phyloP scores from a whole-genome alignment of 2,888 invertebrate species.

The Leptothorax acervorum region DNA sequence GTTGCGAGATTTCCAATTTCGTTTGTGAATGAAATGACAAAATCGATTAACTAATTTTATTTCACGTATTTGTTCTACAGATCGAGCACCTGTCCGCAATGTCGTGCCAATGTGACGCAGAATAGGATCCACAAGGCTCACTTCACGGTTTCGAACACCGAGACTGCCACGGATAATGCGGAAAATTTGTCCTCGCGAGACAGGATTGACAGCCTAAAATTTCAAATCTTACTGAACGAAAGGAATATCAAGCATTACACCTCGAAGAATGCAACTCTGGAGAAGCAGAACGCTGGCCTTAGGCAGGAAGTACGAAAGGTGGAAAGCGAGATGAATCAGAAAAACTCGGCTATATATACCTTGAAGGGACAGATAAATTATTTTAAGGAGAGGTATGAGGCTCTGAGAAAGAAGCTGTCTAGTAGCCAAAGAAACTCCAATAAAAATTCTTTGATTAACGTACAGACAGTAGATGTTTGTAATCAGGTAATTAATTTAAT shows the following conservation, averaged over 20 bases:
- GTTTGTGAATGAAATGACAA: not conserved
- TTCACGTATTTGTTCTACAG: slow-evolving; percentile 83
- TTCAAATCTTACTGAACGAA: slow-evolving; percentile 83
- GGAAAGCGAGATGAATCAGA: slow-evolving; percentile 78
- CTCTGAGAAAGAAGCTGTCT: slow-evolving; percentile 87
- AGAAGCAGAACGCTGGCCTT: slow-evolving; percentile 80
- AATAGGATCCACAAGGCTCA: slow-evolving; percentile 88
- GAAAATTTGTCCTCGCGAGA: slow-evolving; percentile 33
- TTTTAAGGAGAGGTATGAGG: slow-evolving; percentile 86
- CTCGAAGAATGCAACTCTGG: slow-evolving; percentile 53
- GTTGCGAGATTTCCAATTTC: not conserved
- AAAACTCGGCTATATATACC: slow-evolving; percentile 86
- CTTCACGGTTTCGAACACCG: slow-evolving; percentile 88
- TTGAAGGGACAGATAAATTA: slow-evolving; percentile 87
- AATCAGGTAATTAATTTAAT: slow-evolving; percentile 17
- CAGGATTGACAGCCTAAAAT: slow-evolving; percentile 63
- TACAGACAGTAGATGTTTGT: not conserved
- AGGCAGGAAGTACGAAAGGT: slow-evolving; percentile 78
- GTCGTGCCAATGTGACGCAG: slow-evolving; percentile 89
- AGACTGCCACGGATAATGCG: not conserved
- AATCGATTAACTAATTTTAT: not conserved
- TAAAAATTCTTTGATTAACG: not conserved
- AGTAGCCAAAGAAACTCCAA: not conserved
- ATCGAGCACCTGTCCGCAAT: slow-evolving; percentile 92
- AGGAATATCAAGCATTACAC: slow-evolving; percentile 82